Conservation (phyloP, 2,113 vertebrate species). For the Potamarius usumacintae region DNA sequence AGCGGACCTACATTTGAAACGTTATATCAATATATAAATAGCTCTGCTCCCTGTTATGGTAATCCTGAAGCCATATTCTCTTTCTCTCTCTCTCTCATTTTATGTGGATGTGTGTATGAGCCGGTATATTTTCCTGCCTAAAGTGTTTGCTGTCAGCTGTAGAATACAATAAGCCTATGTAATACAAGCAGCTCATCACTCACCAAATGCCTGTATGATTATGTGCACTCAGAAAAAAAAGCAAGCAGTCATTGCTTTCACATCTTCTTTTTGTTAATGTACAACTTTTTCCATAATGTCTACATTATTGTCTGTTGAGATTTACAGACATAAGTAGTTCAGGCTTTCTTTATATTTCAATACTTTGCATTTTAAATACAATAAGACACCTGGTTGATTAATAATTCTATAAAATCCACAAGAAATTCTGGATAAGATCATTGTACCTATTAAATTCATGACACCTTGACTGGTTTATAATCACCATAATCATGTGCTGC, state of each 20-base stretch:
- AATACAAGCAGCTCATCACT: constrained; percentile 23
- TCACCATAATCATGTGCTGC: constrained; percentile 22
- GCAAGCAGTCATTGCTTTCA: not conserved
- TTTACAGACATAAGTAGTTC: not conserved
- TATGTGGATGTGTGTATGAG: constrained; percentile 14
- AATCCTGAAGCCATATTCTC: not conserved
- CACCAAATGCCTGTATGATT: not conserved
- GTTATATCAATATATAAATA: constrained; percentile 7
- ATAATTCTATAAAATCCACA: not conserved
- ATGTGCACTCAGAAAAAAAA: not conserved
- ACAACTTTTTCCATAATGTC: not conserved
- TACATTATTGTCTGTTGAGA: not conserved
- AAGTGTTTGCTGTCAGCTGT: constrained; percentile 30
- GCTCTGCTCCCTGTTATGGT: not conserved
- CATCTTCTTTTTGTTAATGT: not conserved
- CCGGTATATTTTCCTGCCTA: constrained; percentile 10
- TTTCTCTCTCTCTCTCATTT: constrained; percentile 4
- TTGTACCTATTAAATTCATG: constrained; percentile 17
- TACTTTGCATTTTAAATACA: not conserved
- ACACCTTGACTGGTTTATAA: constrained; percentile 13
- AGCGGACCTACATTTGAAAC: not conserved
- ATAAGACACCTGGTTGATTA: not conserved
- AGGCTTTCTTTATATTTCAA: not conserved
- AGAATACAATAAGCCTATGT: constrained; percentile 25
- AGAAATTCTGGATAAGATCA: constrained; percentile 13